Evolutionary conservation across 2,888 invertebrate species (phyloP).

Genomic region (Drosophila eohydei): DNA sequence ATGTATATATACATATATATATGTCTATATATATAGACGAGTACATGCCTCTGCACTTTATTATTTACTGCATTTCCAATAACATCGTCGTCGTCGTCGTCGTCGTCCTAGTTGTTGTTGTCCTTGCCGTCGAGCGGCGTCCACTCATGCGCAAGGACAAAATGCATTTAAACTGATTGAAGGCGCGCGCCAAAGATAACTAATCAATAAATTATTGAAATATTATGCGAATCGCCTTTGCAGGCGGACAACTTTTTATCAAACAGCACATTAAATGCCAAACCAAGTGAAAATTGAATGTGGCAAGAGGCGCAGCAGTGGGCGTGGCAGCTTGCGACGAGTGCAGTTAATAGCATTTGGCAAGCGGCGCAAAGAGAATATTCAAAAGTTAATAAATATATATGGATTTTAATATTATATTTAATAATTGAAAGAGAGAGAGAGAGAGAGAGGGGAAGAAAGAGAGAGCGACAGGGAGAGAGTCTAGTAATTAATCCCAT

Average conservation of each 20-base stretch:
- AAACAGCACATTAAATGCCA: slow-evolving; percentile 41
- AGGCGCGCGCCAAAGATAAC: slow-evolving; percentile 70
- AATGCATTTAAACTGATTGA: slow-evolving; percentile 77
- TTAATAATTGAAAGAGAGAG: background rate
- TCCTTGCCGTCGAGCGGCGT: slow-evolving; percentile 53
- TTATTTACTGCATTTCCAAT: slow-evolving; percentile 77
- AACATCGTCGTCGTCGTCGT: slow-evolving; percentile 35
- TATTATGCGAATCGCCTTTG: slow-evolving; percentile 50
- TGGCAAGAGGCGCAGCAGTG: background rate
- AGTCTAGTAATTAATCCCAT: no score
- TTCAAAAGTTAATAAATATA: background rate
- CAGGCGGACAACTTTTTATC: slow-evolving; percentile 39
- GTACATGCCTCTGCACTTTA: slow-evolving; percentile 53
- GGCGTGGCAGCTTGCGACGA: background rate
- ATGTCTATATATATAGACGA: slow-evolving; percentile 18
- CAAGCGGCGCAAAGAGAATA: slow-evolving; percentile 13
- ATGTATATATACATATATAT: slow-evolving; percentile 22
- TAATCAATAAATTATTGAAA: slow-evolving; percentile 76
- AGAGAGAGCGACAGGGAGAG: background rate
- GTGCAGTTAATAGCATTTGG: slow-evolving; percentile 23
- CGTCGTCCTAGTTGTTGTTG: slow-evolving; percentile 14
- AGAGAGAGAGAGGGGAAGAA: background rate
- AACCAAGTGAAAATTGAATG: background rate
- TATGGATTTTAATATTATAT: background rate
- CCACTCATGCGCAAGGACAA: slow-evolving; percentile 75